These are phyloP conservation scores for Digitonthophagus gazella DNA, from an alignment of 2,888 invertebrate species.

Conservation along the genomic window DNA sequence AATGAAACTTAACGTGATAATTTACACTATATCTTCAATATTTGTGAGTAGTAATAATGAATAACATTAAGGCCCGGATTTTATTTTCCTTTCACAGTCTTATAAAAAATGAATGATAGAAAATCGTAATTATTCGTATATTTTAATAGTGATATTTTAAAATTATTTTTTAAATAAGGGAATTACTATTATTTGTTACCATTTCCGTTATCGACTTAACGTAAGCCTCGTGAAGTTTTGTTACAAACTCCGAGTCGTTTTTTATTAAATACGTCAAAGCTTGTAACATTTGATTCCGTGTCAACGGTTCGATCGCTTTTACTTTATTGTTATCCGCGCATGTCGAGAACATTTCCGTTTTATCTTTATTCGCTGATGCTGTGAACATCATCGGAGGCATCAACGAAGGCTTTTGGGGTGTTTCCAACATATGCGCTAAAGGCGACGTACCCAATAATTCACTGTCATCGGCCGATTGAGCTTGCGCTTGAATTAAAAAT, in stretches of 20 bases:
- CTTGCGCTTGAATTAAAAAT: constrained; percentile 40
- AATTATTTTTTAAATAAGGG: constrained; percentile 23
- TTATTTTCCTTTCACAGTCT: background rate
- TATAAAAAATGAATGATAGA: background rate
- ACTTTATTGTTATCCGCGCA: constrained; percentile 33
- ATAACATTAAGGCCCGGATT: background rate
- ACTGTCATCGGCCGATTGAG: constrained; percentile 32
- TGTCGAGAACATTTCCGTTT: background rate
- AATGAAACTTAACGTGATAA: background rate
- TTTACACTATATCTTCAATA: no score
- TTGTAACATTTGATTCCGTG: constrained; percentile 84
- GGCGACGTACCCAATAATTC: constrained; percentile 51
- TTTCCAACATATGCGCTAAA: constrained; percentile 56
- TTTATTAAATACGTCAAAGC: constrained; percentile 84
- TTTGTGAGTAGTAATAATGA: no score
- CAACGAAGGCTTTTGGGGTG: constrained; percentile 67
- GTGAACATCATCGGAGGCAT: constrained; percentile 88
- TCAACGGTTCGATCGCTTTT: constrained; percentile 68
- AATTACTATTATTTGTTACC: constrained; percentile 29
- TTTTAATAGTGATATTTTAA: no score
- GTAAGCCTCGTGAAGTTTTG: constrained; percentile 89
- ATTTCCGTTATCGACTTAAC: constrained; percentile 77
- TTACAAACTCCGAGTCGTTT: constrained; percentile 84
- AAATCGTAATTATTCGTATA: no score
- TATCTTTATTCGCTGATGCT: constrained; percentile 46